Evolutionary conservation across 2,113 vertebrate species (phyloP), one percentile per base, ranked within the genome.

Genomic region (Dipodomys merriami): DNA sequence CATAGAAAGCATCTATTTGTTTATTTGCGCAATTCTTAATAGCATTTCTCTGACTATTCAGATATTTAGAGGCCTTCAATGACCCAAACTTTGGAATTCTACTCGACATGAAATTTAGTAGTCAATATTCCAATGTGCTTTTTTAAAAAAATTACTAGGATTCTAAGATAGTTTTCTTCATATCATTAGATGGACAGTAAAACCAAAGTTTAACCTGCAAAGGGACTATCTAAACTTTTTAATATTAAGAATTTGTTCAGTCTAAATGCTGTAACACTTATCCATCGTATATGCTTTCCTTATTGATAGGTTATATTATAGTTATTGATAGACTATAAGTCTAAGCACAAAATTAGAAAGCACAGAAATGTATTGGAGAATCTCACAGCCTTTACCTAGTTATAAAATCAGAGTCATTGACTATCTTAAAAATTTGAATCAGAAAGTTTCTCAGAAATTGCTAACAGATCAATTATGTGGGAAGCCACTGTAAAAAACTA

Each of bases 1-100:
- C 27, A 8, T 99, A 99, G 33, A 98, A 99, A 0, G 98, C 99
- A 96, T 99, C 99, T 99, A 94, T 39, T 39, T 39, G 62, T 7
- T 90, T 67, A 73, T 46, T 53, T 69, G 23, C 10, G 68, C 6
- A 81, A 76, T 65, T 84, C 27, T 92, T 82, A 91, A 73, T 22
- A 29, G 22, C 68, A 10, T 30, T 76, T 82, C 88, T 85, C 71
- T 86, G 10, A 46, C 29, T 68, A 10, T 69, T 93, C 44, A 83
- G 2, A 83, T 77, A 64, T 57, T 76, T 25, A 67, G n/a, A 89
- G 33, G 22, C 13, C 8, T 76, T 91, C 18, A 67, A 0, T 33
- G 81, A 67, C 4, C 7, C 22, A 18, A 81, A 0, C 2, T 12
- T 1, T 39, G 18, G 9, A 33, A 12, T 81, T 39, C 46, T 44